Evolutionary conservation across 2,113 vertebrate species (phyloP).

Genomic region (western clawed frog (Xenopus tropicalis)): UCB_Xtro_10.0 CM004449.2:99484501-99485000

Average conservation of each 20-base stretch:
- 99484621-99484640: slow-evolving; percentile 78
- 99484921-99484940: too few relatives aligned
- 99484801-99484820: too few relatives aligned
- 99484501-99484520: slow-evolving; percentile 65
- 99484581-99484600: slow-evolving; percentile 69
- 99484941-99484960: too few relatives aligned
- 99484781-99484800: too few relatives aligned
- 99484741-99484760: neutral
- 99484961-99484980: too few relatives aligned
- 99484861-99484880: too few relatives aligned
- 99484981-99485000: too few relatives aligned
- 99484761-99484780: neutral
- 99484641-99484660: slow-evolving; percentile 77
- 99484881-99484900: too few relatives aligned
- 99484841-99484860: too few relatives aligned
- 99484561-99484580: slow-evolving; percentile 51
- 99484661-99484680: slow-evolving; percentile 80
- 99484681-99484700: slow-evolving; percentile 82
- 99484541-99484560: slow-evolving; percentile 52
- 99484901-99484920: too few relatives aligned
- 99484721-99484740: neutral
- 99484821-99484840: too few relatives aligned
- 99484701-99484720: slow-evolving; percentile 79
- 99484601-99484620: slow-evolving; percentile 77
- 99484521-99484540: slow-evolving; percentile 56